phyloP scores from a whole-genome alignment of 2,888 invertebrate genomes.

The Drosophila fulvimacula region DNA sequence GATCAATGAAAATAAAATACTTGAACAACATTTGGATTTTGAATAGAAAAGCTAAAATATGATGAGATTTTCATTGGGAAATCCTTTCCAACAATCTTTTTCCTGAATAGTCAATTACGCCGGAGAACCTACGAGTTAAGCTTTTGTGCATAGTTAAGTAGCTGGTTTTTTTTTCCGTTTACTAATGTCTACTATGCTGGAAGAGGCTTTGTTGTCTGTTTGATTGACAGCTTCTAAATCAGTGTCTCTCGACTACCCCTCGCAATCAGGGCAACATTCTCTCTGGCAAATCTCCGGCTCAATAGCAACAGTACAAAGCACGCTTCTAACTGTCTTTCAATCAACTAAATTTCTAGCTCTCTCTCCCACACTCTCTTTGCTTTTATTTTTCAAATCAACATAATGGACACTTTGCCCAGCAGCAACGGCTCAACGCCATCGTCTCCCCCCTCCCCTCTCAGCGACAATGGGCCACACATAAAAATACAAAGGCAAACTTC shows the following conservation, averaged over 20 bases:
- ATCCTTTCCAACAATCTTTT: constrained; percentile 2
- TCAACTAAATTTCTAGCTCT: constrained; percentile 62
- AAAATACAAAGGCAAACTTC: constrained; percentile 72
- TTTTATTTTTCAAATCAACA: constrained; percentile 80
- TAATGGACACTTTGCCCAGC: constrained; percentile 79
- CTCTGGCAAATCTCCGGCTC: constrained; percentile 47
- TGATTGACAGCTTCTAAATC: constrained; percentile 56
- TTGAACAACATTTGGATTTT: constrained; percentile 1
- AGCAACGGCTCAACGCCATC: constrained; percentile 33
- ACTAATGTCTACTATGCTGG: neutral
- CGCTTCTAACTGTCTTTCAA: constrained; percentile 71
- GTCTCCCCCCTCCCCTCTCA: constrained; percentile 5
- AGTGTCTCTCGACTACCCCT: constrained; percentile 20
- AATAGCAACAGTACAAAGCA: constrained; percentile 9
- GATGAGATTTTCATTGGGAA: neutral
- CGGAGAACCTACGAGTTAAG: neutral
- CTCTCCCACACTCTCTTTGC: constrained; percentile 51
- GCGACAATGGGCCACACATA: constrained; percentile 41
- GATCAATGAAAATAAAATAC: constrained; percentile 6
- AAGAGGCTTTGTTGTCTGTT: constrained; percentile 40
- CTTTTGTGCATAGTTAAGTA: constrained; percentile 32
- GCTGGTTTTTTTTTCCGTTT: constrained; percentile 1
- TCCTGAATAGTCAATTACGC: neutral
- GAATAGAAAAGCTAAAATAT: constrained; percentile 7
- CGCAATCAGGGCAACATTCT: constrained; percentile 24